Evolutionary conservation across 2,797 vertebrate genomes (phyloP).

Genomic region (Valencia hispanica): DNA sequence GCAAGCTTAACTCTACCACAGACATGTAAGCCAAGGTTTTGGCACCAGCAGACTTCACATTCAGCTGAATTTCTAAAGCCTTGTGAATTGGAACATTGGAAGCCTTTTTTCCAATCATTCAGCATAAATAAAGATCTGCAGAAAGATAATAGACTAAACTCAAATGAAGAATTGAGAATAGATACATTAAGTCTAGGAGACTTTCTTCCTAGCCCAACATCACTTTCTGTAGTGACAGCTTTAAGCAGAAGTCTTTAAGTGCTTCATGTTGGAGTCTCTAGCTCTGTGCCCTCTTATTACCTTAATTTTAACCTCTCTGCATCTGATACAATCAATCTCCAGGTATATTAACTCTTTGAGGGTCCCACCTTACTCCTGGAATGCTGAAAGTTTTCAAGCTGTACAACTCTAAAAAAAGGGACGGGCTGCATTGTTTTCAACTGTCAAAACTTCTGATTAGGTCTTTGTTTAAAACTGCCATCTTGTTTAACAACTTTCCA

Average conservation of each 20-base stretch:
- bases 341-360: constrained; percentile 11
- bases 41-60: constrained; percentile 14
- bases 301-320: constrained; percentile 49
- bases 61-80: neutral
- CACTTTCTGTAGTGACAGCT: constrained; percentile 23
- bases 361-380: constrained; percentile 12
- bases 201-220: neutral
- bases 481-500: neutral
- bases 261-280: constrained; percentile 40
- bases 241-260: constrained; percentile 34
- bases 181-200: neutral
- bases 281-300: constrained; percentile 35
- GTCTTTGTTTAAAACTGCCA: neutral
- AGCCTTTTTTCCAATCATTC: neutral
- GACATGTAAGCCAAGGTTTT: neutral
- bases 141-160: neutral
- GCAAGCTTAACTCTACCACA: neutral
- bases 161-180: neutral
- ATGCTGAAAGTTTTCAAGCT: no score
- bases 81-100: no score
- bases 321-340: constrained; percentile 43
- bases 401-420: neutral
- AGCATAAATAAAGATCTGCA: no score
- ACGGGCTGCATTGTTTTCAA: neutral
- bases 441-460: neutral